Evolutionary conservation across 2,113 vertebrate species (phyloP), one percentile per base, ranked within the genome.

Genomic region (Tragelaphus strepsiceros): DNA sequence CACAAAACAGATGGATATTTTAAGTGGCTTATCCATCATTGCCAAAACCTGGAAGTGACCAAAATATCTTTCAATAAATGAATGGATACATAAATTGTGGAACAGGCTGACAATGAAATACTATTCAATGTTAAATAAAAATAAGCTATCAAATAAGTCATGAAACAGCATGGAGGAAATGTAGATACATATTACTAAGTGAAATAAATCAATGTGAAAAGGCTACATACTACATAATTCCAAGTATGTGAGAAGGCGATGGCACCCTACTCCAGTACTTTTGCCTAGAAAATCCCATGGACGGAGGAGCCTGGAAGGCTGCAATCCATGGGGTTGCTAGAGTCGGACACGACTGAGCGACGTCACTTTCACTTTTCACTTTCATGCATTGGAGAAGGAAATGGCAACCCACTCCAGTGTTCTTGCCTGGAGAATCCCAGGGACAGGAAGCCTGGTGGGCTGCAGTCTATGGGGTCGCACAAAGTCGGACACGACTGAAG

Each of bases 301-400:
- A 39, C 39, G 1, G 39, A 39, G 39, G 39, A 39, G 39, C 39
- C 39, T 39, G 39, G 39, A 39, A 39, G 39, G 39, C 26, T 61
- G 59, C 11, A 5, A 28, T 61, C 28, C 59, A 61, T 61, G 59
- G 11, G 26, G 24, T 28, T 2, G 0, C 11, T 28, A 61, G 59
- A 61, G 2, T 6, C 0, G 0, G 26, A 6, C 59, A 61, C 2
- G 12, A 61, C 59, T 6, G 59, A 61, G 26, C 0, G 0, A 30
- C 59, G 35, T 39, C 35, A 39, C 35, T 39, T 39, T 39, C 35
- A 39, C 35, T 39, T 39, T 39, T 39, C 35, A 39, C 35, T 39
- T 39, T 39, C 35, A 39, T 39, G 35, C 35, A 39, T 39, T 39
- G 35, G 35, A 39, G 35, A 39, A 39, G 35, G 35, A 39, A 39